Evolutionary conservation across 2,888 invertebrate genomes (phyloP).

Genomic region (Raillietiella orientalis): DNA sequence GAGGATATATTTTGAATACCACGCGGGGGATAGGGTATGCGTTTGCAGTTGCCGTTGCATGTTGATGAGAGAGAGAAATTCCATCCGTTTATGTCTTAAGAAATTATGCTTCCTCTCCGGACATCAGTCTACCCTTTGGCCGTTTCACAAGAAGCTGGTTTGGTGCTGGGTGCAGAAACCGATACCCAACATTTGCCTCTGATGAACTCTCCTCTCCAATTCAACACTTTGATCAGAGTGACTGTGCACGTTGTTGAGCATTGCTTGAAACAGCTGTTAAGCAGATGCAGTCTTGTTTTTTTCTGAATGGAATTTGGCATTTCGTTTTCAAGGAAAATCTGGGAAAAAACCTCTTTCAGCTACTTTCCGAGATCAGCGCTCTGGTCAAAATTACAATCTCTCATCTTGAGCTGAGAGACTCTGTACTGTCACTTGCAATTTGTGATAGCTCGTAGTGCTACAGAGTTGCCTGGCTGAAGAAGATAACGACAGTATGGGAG

Average conservation of each 20-base stretch:
- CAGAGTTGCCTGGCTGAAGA: too few species aligned
- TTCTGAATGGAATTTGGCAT: slow-evolving; percentile 93
- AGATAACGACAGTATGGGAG: too few species aligned
- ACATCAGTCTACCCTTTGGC: slow-evolving; percentile 80
- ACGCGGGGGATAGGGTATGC: slow-evolving; percentile 86
- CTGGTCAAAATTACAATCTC: too few species aligned
- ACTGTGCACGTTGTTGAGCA: slow-evolving; percentile 95
- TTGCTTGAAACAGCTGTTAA: slow-evolving; percentile 70
- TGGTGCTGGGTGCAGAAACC: slow-evolving; percentile 74
- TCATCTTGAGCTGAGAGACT: too few species aligned
- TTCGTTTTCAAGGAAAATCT: slow-evolving; percentile 67
- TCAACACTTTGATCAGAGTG: slow-evolving; percentile 55
- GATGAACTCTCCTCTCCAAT: too few species aligned
- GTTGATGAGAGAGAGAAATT: slow-evolving; percentile 32
- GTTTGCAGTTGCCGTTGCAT: slow-evolving; percentile 85
- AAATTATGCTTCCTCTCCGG: slow-evolving; percentile 95
- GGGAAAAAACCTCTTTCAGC: too few species aligned
- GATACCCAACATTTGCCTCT: slow-evolving; percentile 56
- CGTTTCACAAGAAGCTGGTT: slow-evolving; percentile 83
- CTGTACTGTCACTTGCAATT: too few species aligned
- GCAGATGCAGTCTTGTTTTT: slow-evolving; percentile 84
- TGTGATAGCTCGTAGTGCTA: too few species aligned
- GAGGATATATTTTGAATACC: slow-evolving; percentile 90
- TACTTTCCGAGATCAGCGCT: too few species aligned
- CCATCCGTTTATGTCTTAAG: slow-evolving; percentile 86